Evolutionary conservation across 2,888 invertebrate species (phyloP).

Genomic region (Thera britannica): DNA sequence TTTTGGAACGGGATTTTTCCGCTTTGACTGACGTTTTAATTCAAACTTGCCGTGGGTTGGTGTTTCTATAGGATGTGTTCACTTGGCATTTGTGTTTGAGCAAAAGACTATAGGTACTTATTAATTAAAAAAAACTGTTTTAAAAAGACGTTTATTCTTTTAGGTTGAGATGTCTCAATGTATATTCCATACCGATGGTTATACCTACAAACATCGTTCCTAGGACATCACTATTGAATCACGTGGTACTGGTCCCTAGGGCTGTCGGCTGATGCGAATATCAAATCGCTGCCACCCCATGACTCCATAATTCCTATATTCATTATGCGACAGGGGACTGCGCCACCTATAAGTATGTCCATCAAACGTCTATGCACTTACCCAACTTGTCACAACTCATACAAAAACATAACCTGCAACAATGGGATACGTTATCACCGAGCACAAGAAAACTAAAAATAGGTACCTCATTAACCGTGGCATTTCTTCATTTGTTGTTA

Average conservation of each 20-base stretch:
- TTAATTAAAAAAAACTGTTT: too few relatives aligned
- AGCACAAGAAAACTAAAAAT: conserved; percentile 63
- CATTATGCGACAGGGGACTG: conserved; percentile 71
- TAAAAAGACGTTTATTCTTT: too few relatives aligned
- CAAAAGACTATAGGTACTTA: neutral
- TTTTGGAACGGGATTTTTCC: conserved; percentile 83
- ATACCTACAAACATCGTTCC: conserved; percentile 63
- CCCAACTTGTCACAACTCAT: conserved; percentile 41
- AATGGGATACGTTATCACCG: conserved; percentile 42
- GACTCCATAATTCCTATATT: conserved; percentile 75
- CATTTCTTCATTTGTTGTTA: conserved; percentile 69
- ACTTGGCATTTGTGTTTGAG: conserved; percentile 1
- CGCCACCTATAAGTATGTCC: conserved; percentile 58
- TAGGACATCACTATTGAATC: conserved; percentile 69
- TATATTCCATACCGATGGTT: conserved; percentile 50
- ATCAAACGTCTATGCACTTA: conserved; percentile 58
- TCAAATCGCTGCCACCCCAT: conserved; percentile 80
- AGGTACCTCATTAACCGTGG: conserved; percentile 65
- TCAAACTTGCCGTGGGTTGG: conserved; percentile 65
- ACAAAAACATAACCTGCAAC: conserved; percentile 39
- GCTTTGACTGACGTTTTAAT: conserved; percentile 83
- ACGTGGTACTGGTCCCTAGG: conserved; percentile 72
- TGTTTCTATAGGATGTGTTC: conserved; percentile 26
- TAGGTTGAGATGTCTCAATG: too few relatives aligned
- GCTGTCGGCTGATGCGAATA: conserved; percentile 75